A percentile compares a stretch with the other conserved stretches of the same genome.
Conservation (phyloP, 2,797 vertebrate genomes). For the Smutsia gigantea region DNA sequence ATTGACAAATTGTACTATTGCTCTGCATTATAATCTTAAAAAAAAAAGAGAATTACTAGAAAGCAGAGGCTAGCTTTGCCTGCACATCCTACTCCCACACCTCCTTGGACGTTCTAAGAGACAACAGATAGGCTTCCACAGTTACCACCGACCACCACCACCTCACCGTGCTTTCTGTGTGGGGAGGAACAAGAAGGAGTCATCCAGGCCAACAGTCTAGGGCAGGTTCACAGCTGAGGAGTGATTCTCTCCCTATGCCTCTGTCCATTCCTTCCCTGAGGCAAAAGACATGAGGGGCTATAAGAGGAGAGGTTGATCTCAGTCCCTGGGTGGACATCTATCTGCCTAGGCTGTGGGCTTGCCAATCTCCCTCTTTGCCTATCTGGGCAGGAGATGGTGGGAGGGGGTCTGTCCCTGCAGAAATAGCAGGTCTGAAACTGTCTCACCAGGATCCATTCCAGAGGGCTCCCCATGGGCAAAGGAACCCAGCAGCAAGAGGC, state of each 20-base stretch:
- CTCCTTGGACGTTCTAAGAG: background rate
- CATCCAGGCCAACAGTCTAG: background rate
- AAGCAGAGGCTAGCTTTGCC: background rate
- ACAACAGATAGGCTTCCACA: background rate
- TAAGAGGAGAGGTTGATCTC: background rate
- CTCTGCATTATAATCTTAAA: no score
- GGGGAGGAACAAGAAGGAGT: background rate
- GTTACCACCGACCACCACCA: background rate
- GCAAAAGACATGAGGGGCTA: background rate
- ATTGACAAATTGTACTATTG: no score
- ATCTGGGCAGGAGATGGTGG: background rate
- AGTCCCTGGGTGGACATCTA: background rate
- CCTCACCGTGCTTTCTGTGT: background rate
- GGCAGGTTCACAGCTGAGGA: background rate
- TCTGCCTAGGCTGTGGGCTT: background rate
- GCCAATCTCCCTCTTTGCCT: background rate
- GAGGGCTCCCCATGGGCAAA: background rate
- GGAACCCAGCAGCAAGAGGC: background rate
- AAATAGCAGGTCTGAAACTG: background rate
- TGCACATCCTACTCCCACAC: background rate
- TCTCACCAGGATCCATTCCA: background rate
- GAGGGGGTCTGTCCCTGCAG: background rate
- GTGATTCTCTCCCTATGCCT: background rate
- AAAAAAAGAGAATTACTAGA: background rate
- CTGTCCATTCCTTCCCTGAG: background rate